Base-by-base conservation (phyloP, 2,888 invertebrate species). In the Acleris sparsana region DNA sequence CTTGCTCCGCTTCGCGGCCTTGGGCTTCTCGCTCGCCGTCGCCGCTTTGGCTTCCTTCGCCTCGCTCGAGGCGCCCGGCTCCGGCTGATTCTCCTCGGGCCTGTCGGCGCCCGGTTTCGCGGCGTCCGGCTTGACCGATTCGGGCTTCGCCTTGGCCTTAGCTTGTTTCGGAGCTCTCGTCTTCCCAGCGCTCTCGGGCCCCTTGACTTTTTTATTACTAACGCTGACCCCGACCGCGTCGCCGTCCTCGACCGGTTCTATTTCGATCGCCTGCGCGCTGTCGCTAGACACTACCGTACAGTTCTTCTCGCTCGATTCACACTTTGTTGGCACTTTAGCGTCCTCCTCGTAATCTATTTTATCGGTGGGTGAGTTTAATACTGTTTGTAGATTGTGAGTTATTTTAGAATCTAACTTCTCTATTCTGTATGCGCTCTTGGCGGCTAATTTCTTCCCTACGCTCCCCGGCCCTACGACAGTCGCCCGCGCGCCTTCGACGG, bases 381-480 rank as follows among this genome's bases (percentile, higher is more conserved):
- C 87, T 84, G 89, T 84, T 83, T 92, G 90, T 58, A 84, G 73
- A 72, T 78, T 86, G 69, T 87, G 82, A 61, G 84, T 85, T 67
- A 88, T 83, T 75, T 89, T 89, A 25, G 89, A 88, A 72, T 91
- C 88, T 44, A 88, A 79, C 74, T 87, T 88, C 52, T 88, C 89
- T 66, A 87, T 71, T 77, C 88, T 89, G 72, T 87, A 87, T 43
- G 89, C 81, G 74, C 87, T 88, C 76, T 89, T 89, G 69, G 79
- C 79, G 1, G 86, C 83, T 64, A 86, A 68, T 68, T 92, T 93
- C 70, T 92, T 92, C 58, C 81, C 87, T 71, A 92, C 84, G 67
- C 81, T 86, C 13, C 90, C 91, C 29, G 90, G 88, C 46, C 89
- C 88, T 51, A 87, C 85, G 33, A 87, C 86, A 69, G 86, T 88